phyloP scores from a whole-genome alignment of 2,113 vertebrate genomes.

The Phrynosoma blainvillii region DNA sequence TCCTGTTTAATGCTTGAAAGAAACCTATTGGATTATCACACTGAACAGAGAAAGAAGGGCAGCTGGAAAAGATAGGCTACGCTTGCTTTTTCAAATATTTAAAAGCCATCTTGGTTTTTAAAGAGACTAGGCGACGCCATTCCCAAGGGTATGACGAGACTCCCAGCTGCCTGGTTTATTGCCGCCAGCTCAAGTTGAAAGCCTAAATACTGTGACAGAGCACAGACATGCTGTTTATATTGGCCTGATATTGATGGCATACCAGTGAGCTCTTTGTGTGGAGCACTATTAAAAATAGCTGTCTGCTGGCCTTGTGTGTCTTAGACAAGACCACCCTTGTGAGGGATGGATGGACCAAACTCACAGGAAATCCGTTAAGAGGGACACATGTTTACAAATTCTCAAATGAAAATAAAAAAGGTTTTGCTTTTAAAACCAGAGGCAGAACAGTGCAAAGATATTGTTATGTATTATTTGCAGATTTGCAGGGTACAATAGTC shows the following conservation, averaged over 20 bases:
- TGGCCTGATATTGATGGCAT: constrained; percentile 44
- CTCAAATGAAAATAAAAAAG: neutral
- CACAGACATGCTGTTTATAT: constrained; percentile 41
- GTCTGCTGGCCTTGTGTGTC: neutral
- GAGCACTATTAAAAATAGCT: constrained; percentile 55
- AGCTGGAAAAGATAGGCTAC: neutral
- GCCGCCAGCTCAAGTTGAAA: constrained; percentile 46
- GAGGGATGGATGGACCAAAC: neutral
- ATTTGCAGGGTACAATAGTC: neutral
- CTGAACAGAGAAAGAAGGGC: constrained; percentile 1
- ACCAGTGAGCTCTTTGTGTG: constrained; percentile 54
- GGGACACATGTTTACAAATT: too few species aligned
- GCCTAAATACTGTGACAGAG: constrained; percentile 19
- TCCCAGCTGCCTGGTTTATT: constrained; percentile 62
- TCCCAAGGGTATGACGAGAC: constrained; percentile 13
- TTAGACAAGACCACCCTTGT: fast-evolving
- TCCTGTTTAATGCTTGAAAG: neutral
- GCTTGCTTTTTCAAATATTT: constrained; percentile 40
- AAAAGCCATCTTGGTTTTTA: neutral
- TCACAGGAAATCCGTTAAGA: neutral
- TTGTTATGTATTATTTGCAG: neutral
- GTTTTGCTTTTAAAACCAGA: neutral
- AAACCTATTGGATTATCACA: neutral
- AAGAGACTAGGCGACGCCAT: constrained; percentile 53
- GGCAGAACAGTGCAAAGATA: neutral